Conservation (phyloP, 2,888 invertebrate genomes). For the Cephus pulcher region DNA sequence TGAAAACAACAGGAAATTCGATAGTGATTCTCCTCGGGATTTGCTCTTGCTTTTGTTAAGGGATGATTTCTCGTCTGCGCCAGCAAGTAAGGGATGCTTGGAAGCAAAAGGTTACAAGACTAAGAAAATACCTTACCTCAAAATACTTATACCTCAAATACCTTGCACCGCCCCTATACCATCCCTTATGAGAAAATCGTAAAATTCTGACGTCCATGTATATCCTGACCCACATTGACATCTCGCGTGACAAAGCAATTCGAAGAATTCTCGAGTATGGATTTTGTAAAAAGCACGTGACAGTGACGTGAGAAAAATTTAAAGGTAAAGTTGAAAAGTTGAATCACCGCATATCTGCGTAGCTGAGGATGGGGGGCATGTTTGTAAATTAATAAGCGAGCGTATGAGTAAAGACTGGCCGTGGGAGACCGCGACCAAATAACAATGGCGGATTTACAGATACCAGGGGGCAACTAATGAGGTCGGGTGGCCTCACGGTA, state of each 20-base stretch:
- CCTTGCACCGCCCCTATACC: background rate
- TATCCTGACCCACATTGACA: background rate
- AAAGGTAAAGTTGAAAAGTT: background rate
- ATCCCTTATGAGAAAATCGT: background rate
- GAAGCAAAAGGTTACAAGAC: background rate
- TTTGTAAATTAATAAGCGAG: background rate
- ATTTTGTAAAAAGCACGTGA: background rate
- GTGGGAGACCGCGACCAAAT: background rate
- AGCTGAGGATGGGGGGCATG: background rate
- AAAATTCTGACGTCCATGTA: no score
- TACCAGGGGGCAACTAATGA: background rate
- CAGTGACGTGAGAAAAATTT: background rate
- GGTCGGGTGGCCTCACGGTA: conserved; percentile 11
- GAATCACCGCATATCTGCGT: background rate
- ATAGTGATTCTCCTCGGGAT: background rate
- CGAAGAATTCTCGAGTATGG: background rate
- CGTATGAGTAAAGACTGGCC: background rate
- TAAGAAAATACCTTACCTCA: no score
- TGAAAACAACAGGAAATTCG: background rate
- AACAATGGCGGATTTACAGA: background rate
- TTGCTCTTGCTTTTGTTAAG: background rate
- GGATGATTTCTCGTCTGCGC: background rate
- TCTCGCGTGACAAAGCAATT: background rate
- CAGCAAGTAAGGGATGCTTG: background rate
- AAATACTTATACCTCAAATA: background rate